phyloP scores from a whole-genome alignment of 2,888 invertebrate genomes.

The Hipparchia sbordonii region DNA sequence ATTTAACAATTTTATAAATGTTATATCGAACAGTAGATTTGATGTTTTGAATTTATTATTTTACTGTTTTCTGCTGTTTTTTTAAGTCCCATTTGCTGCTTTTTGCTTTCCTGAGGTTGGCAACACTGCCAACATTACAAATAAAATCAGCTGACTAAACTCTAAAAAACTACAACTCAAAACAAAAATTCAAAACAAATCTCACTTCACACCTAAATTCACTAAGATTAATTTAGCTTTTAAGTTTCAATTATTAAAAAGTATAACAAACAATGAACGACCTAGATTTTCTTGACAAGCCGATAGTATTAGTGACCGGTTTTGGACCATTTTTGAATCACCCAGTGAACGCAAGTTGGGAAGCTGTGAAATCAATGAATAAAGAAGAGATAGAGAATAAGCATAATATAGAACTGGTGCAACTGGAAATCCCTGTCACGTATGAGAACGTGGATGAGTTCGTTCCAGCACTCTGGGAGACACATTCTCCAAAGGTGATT shows the following conservation, averaged over 20 bases:
- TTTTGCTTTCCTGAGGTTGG: too few species aligned
- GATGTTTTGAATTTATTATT: too few species aligned
- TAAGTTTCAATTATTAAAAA: not conserved
- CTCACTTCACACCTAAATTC: not conserved
- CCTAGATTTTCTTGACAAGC: slow-evolving; percentile 58
- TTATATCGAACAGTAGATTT: too few species aligned
- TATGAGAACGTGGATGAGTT: slow-evolving; percentile 86
- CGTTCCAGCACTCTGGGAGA: slow-evolving; percentile 87
- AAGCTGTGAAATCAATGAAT: slow-evolving; percentile 86
- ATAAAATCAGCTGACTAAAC: slow-evolving; percentile 57
- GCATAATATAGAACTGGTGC: slow-evolving; percentile 78
- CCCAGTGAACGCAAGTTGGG: slow-evolving; percentile 91
- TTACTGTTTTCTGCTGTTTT: too few species aligned
- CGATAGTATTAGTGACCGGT: slow-evolving; percentile 86
- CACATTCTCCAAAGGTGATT: slow-evolving; percentile 86
- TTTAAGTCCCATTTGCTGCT: too few species aligned
- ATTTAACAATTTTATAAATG: too few species aligned
- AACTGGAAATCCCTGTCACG: slow-evolving; percentile 86
- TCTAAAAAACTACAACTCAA: slow-evolving; percentile 20
- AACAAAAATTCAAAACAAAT: slow-evolving; percentile 6
- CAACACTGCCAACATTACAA: slow-evolving; percentile 46
- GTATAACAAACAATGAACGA: slow-evolving; percentile 51
- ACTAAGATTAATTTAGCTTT: not conserved
- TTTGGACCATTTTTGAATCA: slow-evolving; percentile 91
- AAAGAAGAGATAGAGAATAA: slow-evolving; percentile 78